Evolutionary conservation across 2,888 invertebrate species (phyloP), one percentile per base, ranked within the genome.

Genomic region (Torymus auratus): DNA sequence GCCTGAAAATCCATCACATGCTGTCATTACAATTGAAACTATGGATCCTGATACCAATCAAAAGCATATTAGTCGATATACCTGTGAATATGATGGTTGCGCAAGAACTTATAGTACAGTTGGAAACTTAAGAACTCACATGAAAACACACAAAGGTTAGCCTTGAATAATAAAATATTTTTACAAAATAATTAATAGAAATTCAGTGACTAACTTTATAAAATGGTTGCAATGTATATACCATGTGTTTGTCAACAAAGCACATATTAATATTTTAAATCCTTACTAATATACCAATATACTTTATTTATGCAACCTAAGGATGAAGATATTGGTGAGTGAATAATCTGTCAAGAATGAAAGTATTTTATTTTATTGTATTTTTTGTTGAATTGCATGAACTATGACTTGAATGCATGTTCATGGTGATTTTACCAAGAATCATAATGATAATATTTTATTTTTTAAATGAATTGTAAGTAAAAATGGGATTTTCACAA

Each of bases 91-190:
- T 91, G 95, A 96, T 82, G 96, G 96, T 15, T 98, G 98, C 90
- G 93, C 94, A 83, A 93, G 97, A 86, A 96, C 96, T 76, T 98
- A 98, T 91, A 98, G 97, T 89, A 98, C 98, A 7, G 95, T 97
- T 85, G 98, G 98, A 72, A 98, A 98, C 92, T 93, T 98, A 84
- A 94, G 97, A 88, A 98, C 98, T 82, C 98, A 98, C 92, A 95
- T 97, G 94, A 98, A 98, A 93, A 97, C 97, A 78, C 98, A 98
- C 89, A 96, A 96, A 95, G 98, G 98, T 97, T 92, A 87, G 86
- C 41, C 41, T 41, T 7, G 41, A 41, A 41, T 10, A 41, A 41
- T 41, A 41, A 41, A 41, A 41, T 41, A 41, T 7, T 41, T 41
- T 41, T 41, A 41, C 0, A 41, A 41, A 41, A 41, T 41, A 41